Evolutionary conservation across 2,797 vertebrate species (phyloP), one percentile per base, ranked within the genome.

Genomic region (Microcaecilia unicolor): DNA sequence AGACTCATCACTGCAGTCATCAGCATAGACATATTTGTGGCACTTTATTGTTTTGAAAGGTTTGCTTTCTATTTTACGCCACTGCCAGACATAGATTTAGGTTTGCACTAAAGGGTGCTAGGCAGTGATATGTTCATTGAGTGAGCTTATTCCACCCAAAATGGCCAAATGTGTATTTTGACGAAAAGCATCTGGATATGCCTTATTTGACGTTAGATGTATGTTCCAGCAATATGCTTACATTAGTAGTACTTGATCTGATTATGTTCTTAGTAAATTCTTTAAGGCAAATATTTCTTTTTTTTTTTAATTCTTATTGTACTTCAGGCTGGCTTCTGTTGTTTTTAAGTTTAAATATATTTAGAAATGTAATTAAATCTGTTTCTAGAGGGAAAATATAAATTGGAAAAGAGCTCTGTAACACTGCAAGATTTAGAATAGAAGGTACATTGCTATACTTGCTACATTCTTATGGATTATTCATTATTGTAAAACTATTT

Each of bases 251-350:
- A 24, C 29, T 44, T 41, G 26, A 59, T 41, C 13, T 44, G 10
- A 11, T 3, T 39, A 16, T 25, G 15, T 44, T 55, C 28, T 12
- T 51, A 48, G 44, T 11, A 52, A 56, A 53, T 51, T 34, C 15
- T 37, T 37, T 52, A 61, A 51, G 54, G 18, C 34, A 56, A 44
- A 46, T 25, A 31, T 32, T 14, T 36, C 15, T 20, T 14, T 32
- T 48, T 70, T 49, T 20, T 14, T 32, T 48, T 70, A 49, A 28
- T 24, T 14, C 27, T 22, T 11, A 22, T 53, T 54, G 25, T 53
- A 58, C 62, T 69, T 58, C 55, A 41, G 31, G 36, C 55, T 61
- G 57, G 48, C 51, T 72, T 74, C 51, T 54, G 34, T 64, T 61
- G 57, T 61, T 53, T n/a, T 52, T 35, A 34, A 20, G 46, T 59